Percentiles rank a stretch among this genome's conserved stretches.
These are phyloP conservation scores for Agraylea sexmaculata DNA, from an alignment of 1,140 invertebrate genomes.

Conservation along the genomic window DNA sequence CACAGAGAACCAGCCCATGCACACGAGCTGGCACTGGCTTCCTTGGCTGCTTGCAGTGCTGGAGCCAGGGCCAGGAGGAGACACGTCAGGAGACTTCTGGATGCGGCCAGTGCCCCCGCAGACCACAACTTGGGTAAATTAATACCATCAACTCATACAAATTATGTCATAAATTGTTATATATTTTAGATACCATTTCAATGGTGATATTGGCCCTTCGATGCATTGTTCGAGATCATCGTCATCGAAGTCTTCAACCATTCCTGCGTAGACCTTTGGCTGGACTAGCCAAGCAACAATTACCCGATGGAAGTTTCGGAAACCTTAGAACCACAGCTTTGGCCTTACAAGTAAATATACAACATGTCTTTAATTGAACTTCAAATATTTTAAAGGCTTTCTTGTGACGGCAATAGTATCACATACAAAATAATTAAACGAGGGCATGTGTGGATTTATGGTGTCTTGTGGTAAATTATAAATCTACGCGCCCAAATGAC, in stretches of 20 bases:
- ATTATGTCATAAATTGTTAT: neutral
- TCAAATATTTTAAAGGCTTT: no score
- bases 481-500: no score
- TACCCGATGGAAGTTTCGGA: slow-evolving; percentile 68
- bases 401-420: no score
- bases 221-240: slow-evolving; percentile 74
- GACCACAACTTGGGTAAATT: slow-evolving; percentile 59
- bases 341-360: slow-evolving; percentile 58
- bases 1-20: slow-evolving; percentile 61
- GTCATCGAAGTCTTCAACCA: slow-evolving; percentile 64
- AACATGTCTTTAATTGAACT: no score
- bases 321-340: slow-evolving; percentile 68
- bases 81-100: slow-evolving; percentile 61
- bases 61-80: slow-evolving; percentile 69
- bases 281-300: slow-evolving; percentile 61
- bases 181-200: slow-evolving; percentile 59
- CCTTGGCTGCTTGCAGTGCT: slow-evolving; percentile 54
- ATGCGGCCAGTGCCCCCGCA: slow-evolving; percentile 62
- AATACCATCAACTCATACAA: neutral
- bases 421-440: no score
- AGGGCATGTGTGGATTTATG: no score
- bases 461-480: no score
- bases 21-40: slow-evolving; percentile 50
- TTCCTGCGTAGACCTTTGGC: slow-evolving; percentile 62
- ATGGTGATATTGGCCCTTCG: slow-evolving; percentile 72